These are phyloP conservation scores for Mylabris sibirica DNA, from an alignment of 2,888 invertebrate species.

Conservation along the genomic window DNA sequence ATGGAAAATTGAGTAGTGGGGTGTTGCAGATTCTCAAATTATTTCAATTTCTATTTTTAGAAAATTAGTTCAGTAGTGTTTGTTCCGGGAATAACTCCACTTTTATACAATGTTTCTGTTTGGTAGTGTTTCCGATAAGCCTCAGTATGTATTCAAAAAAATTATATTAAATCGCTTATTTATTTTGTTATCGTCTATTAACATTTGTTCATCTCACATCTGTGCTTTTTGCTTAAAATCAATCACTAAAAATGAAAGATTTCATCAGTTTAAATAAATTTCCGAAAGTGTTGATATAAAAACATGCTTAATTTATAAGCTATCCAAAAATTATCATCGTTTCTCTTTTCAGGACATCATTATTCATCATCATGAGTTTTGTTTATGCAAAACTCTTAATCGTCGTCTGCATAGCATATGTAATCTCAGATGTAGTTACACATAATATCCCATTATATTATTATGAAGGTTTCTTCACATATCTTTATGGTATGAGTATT, in stretches of 20 bases:
- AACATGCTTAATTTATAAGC: neutral
- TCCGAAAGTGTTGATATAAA: neutral
- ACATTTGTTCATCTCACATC: neutral
- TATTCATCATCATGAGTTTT: slow-evolving; percentile 95
- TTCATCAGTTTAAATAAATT: neutral
- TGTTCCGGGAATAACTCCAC: slow-evolving; percentile 16
- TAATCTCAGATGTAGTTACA: slow-evolving; percentile 93
- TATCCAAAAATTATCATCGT: slow-evolving; percentile 7
- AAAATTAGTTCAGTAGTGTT: slow-evolving; percentile 34
- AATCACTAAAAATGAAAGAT: too few species aligned
- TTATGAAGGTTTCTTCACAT: slow-evolving; percentile 95
- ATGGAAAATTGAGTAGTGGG: neutral
- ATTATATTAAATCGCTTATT: neutral
- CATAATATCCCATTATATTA: slow-evolving; percentile 90
- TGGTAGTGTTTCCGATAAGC: slow-evolving; percentile 19
- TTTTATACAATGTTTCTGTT: slow-evolving; percentile 19
- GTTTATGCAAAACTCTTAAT: slow-evolving; percentile 94
- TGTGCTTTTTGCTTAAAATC: too few species aligned
- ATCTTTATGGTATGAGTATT: slow-evolving; percentile 92
- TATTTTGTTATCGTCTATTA: too few species aligned
- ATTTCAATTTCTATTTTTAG: slow-evolving; percentile 29
- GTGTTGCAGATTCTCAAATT: neutral
- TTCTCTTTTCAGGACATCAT: slow-evolving; percentile 80
- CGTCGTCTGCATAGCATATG: slow-evolving; percentile 92
- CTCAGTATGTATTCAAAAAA: slow-evolving; percentile 25